Evolutionary conservation across 30 jellyfish, hydroid and myxozoan genomes (phyloP).

Genomic region (Aurelia sp.): DNA sequence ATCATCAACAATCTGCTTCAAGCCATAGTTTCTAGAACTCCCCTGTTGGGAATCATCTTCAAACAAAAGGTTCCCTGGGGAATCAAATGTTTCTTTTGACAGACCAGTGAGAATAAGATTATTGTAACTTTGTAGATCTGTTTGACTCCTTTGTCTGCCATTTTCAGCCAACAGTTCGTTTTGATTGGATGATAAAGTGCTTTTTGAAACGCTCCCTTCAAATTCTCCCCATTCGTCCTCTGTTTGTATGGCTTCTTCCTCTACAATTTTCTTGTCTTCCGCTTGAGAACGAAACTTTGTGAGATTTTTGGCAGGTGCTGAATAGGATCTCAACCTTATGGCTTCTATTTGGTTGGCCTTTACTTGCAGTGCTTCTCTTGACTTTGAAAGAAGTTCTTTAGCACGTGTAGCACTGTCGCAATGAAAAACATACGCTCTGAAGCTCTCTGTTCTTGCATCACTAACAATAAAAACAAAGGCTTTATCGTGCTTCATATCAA

Average conservation of each 20-base stretch:
- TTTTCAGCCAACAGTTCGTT: not conserved
- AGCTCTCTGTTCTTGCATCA: conserved; percentile 28
- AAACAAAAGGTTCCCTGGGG: not conserved
- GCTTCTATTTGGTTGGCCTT: conserved; percentile 41
- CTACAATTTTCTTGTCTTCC: not conserved
- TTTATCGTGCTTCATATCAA: conserved; percentile 74
- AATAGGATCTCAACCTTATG: conserved; percentile 50
- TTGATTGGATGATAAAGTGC: not conserved
- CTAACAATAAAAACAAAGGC: conserved; percentile 74
- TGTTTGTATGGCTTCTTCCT: not conserved
- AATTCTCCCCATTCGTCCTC: conserved; percentile 26
- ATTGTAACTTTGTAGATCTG: conserved; percentile 23
- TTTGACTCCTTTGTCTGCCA: conserved; percentile 58
- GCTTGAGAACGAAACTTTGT: not conserved
- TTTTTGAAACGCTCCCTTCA: not conserved
- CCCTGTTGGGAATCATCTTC: not conserved
- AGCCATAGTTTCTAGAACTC: not conserved
- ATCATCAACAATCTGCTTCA: conserved; percentile 1
- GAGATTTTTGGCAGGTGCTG: conserved; percentile 32
- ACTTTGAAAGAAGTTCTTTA: conserved; percentile 18
- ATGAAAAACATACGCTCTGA: conserved; percentile 79
- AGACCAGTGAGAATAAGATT: not conserved
- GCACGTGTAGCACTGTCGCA: conserved; percentile 73
- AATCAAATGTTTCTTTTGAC: conserved; percentile 9
- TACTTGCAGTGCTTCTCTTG: conserved; percentile 36